Conservation (phyloP, 2,888 invertebrate species). For the Drosophila meridiana region DNA sequence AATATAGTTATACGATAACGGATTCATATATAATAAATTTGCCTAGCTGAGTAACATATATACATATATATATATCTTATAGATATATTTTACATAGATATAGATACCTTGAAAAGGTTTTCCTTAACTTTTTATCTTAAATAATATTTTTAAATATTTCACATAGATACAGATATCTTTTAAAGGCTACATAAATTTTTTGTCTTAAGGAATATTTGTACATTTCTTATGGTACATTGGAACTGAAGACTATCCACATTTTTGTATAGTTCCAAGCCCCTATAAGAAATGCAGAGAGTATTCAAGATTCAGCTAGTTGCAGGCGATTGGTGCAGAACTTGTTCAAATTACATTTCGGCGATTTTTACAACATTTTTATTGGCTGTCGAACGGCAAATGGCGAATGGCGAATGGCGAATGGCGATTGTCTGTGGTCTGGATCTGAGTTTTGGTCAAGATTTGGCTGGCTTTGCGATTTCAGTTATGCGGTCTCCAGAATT, state of each 20-base stretch:
- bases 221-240: too few species aligned
- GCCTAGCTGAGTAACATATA: too few species aligned
- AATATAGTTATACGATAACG: too few species aligned
- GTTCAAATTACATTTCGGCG: conserved; percentile 63
- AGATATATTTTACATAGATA: background rate
- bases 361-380: conserved; percentile 76
- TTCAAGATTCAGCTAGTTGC: background rate
- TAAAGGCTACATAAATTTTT: too few species aligned
- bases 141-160: too few species aligned
- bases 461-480: conserved; percentile 76
- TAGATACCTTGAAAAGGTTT: too few species aligned
- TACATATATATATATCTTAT: too few species aligned
- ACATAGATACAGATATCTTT: too few species aligned
- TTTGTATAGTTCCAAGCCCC: background rate
- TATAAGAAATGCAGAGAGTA: conserved; percentile 17
- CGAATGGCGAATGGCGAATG: conserved; percentile 45
- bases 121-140: too few species aligned
- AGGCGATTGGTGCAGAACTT: background rate
- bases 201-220: too few species aligned
- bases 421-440: conserved; percentile 37
- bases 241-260: too few species aligned
- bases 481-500: conserved; percentile 76
- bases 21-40: too few species aligned
- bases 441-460: conserved; percentile 64
- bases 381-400: conserved; percentile 73